Conservation (phyloP, 2,888 invertebrate genomes). For the Timema podura region DNA sequence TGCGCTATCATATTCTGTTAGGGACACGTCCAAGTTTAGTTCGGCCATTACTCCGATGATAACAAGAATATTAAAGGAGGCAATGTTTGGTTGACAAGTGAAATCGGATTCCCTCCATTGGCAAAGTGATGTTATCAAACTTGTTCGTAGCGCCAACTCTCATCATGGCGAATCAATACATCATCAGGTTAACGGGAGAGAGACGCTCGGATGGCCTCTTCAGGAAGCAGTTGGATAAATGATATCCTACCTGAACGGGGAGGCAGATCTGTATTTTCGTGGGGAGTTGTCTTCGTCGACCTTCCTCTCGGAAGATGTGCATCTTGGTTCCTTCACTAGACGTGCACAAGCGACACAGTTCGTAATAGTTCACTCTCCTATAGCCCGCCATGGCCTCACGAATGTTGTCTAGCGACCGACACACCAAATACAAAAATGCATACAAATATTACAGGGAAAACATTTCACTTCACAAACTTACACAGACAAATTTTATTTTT, state of each 20-base stretch:
- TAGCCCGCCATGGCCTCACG: conserved; percentile 56
- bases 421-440: conserved; percentile 24
- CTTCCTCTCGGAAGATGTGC: conserved; percentile 63
- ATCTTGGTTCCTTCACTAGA: conserved; percentile 61
- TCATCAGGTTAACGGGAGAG: too few relatives aligned
- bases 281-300: conserved; percentile 58
- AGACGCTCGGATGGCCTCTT: too few relatives aligned
- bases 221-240: too few relatives aligned
- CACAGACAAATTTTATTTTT: conserved; percentile 18
- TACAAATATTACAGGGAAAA: conserved; percentile 28
- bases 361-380: conserved; percentile 66
- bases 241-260: conserved; percentile 52
- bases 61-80: too few relatives aligned
- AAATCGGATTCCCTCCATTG: too few relatives aligned
- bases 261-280: conserved; percentile 62
- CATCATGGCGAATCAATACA: too few relatives aligned
- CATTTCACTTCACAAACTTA: conserved; percentile 23
- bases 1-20: too few relatives aligned
- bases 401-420: conserved; percentile 19
- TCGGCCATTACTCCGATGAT: too few relatives aligned
- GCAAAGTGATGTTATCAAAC: too few relatives aligned
- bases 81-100: too few relatives aligned
- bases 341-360: conserved; percentile 65
- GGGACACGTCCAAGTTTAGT: too few relatives aligned
- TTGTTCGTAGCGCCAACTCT: too few relatives aligned